phyloP scores from a whole-genome alignment of 2,888 invertebrate genomes.

The Trachelus stipa region DNA sequence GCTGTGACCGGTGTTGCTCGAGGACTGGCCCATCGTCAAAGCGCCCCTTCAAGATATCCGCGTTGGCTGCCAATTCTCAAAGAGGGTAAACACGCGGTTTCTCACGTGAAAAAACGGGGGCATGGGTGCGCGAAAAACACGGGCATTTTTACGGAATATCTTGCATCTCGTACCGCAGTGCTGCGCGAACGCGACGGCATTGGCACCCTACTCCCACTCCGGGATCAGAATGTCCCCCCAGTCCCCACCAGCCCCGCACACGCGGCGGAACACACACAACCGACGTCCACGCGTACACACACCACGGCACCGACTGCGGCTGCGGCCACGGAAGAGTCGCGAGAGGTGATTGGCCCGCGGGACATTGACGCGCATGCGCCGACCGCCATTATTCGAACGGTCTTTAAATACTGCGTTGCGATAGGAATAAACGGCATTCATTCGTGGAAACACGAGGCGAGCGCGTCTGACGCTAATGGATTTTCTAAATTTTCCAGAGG shows the following conservation, averaged over 20 bases:
- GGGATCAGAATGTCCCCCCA: background rate
- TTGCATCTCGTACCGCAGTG: conserved; percentile 45
- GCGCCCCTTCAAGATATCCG: conserved; percentile 17
- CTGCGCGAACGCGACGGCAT: conserved; percentile 8
- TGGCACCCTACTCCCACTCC: background rate
- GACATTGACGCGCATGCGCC: background rate
- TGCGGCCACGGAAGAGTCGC: background rate
- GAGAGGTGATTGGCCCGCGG: background rate
- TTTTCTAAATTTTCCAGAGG: background rate
- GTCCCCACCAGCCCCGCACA: background rate
- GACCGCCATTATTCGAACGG: background rate
- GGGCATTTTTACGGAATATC: conserved; percentile 51
- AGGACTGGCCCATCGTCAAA: conserved; percentile 62
- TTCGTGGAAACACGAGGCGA: background rate
- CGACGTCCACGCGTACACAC: background rate
- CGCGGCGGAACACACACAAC: background rate
- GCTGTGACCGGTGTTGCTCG: conserved; percentile 63
- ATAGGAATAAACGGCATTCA: background rate
- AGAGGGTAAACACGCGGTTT: conserved; percentile 20
- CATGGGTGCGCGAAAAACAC: conserved; percentile 44
- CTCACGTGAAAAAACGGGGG: conserved; percentile 42
- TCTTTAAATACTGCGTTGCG: background rate
- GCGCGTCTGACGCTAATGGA: background rate
- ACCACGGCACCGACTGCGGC: background rate
- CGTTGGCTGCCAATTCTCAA: background rate